phyloP scores from a whole-genome alignment of 2,888 invertebrate genomes.

The Eucera pruinosa region DNA sequence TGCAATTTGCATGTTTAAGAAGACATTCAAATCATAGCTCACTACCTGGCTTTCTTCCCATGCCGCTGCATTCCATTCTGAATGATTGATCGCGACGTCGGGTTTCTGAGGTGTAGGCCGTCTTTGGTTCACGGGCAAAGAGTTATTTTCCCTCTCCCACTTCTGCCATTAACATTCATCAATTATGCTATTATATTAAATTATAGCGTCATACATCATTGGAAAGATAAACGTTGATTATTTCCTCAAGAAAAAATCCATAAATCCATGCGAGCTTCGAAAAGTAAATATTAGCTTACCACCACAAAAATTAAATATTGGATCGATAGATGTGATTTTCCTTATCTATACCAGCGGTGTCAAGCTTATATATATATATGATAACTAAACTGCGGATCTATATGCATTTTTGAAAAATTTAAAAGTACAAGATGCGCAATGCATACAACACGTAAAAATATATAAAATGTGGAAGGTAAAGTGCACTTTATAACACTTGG shows the following conservation, averaged over 20 bases:
- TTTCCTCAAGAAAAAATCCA: background rate
- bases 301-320: background rate
- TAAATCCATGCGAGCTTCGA: background rate
- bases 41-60: conserved; percentile 86
- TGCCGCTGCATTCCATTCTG: conserved; percentile 85
- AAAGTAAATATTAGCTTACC: background rate
- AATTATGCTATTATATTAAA: conserved; percentile 25
- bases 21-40: background rate
- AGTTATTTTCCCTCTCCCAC: conserved; percentile 88
- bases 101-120: conserved; percentile 86
- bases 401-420: no score
- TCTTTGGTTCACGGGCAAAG: conserved; percentile 85
- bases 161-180: conserved; percentile 83
- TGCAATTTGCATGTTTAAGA: conserved; percentile 7
- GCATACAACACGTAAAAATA: no score
- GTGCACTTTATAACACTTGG: no score
- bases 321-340: background rate
- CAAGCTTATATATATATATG: no score
- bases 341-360: no score
- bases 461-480: no score
- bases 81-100: conserved; percentile 80
- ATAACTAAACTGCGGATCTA: no score
- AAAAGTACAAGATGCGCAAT: no score
- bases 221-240: background rate
- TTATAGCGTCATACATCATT: background rate